Percentiles rank a stretch among this genome's conserved stretches.
phyloP scores from a whole-genome alignment of 2,888 invertebrate species.

The Drosophila kanekoi region DNA sequence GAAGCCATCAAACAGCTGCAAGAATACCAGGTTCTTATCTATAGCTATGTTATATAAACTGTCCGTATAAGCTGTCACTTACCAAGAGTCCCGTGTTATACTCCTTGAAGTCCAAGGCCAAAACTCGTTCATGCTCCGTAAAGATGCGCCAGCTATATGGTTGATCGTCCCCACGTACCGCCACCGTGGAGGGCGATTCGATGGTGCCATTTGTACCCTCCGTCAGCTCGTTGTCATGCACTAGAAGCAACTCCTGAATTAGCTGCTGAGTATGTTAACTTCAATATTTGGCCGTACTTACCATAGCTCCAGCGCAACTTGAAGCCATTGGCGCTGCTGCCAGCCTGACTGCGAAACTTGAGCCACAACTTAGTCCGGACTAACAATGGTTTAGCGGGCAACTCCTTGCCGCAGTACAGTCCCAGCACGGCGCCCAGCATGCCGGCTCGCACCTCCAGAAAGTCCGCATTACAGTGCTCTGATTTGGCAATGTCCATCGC shows the following conservation, averaged over 20 bases:
- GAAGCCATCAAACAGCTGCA: constrained; percentile 91
- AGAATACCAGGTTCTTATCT: not conserved
- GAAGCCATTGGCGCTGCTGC: constrained; percentile 89
- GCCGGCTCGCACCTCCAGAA: constrained; percentile 91
- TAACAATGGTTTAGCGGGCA: constrained; percentile 87
- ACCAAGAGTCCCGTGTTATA: constrained; percentile 79
- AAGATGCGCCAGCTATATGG: constrained; percentile 82
- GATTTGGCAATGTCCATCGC: constrained; percentile 89
- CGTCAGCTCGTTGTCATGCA: constrained; percentile 77
- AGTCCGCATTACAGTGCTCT: constrained; percentile 93
- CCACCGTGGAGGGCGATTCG: constrained; percentile 72
- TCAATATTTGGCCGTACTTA: constrained; percentile 79
- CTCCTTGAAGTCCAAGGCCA: constrained; percentile 73
- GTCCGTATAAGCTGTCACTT: constrained; percentile 16
- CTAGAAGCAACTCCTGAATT: constrained; percentile 45
- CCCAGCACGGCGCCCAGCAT: constrained; percentile 89
- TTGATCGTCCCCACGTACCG: constrained; percentile 56
- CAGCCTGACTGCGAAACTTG: constrained; percentile 89
- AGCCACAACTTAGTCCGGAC: constrained; percentile 89
- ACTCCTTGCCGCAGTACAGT: constrained; percentile 89
- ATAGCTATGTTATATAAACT: too few relatives aligned
- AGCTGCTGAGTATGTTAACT: not conserved
- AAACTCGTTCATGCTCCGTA: constrained; percentile 51
- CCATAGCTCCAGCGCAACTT: constrained; percentile 89
- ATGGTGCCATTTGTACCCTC: constrained; percentile 73